Percentiles rank a stretch among this genome's conserved stretches.
These are phyloP conservation scores for Sphyrna mokarran DNA, from an alignment of 2,113 vertebrate species.

Conservation along the genomic window DNA sequence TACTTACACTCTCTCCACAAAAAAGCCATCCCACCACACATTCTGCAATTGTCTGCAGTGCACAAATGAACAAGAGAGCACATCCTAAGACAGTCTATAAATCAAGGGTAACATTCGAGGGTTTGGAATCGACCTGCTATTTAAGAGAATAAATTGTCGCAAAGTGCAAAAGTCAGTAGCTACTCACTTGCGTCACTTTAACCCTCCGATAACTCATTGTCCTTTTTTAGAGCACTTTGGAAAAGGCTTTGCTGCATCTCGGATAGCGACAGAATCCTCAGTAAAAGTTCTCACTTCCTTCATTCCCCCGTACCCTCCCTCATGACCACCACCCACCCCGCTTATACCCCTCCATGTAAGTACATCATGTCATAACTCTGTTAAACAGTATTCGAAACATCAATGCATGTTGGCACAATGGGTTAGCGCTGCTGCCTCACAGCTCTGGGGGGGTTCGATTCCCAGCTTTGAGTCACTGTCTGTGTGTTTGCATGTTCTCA, in stretches of 20 bases:
- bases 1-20: background rate
- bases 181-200: background rate
- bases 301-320: background rate
- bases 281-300: background rate
- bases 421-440: too few relatives aligned
- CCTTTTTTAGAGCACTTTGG: too few relatives aligned
- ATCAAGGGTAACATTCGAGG: background rate
- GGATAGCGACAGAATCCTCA: background rate
- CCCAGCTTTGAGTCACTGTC: background rate
- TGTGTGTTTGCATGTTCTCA: too few relatives aligned
- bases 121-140: background rate
- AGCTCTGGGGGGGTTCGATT: background rate
- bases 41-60: background rate
- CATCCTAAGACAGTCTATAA: slow-evolving; percentile 7
- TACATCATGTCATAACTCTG: background rate
- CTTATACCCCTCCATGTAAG: background rate
- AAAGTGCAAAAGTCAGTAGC: background rate
- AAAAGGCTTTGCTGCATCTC: too few relatives aligned
- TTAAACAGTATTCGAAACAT: background rate
- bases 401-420: background rate
- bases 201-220: background rate
- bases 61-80: background rate
- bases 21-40: background rate
- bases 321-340: too few relatives aligned
- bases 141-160: background rate